Evolutionary conservation across 2,797 vertebrate species (phyloP).

Genomic region (Leptatherina wallacei): DNA sequence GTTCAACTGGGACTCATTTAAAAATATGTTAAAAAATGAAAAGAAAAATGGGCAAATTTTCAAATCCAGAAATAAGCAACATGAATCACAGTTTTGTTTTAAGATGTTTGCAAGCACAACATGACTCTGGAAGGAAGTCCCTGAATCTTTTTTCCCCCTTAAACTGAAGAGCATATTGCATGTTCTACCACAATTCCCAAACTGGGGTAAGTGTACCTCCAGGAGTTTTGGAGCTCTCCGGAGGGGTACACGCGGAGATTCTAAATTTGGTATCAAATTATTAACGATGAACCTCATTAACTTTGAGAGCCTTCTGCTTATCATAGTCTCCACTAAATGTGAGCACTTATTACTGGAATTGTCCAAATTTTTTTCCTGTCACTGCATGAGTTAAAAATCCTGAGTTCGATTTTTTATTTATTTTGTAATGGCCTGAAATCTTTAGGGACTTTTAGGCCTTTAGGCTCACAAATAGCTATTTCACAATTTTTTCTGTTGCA

Average conservation of each 20-base stretch:
- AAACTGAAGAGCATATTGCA: slow-evolving; percentile 47
- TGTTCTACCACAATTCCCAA: slow-evolving; percentile 63
- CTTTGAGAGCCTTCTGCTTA: slow-evolving; percentile 62
- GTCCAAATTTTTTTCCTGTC: slow-evolving; percentile 42
- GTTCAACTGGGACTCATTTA: slow-evolving; percentile 16
- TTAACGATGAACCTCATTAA: slow-evolving; percentile 76
- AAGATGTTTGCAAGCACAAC: slow-evolving; percentile 29
- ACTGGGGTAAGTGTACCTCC: slow-evolving; percentile 75
- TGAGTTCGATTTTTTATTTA: slow-evolving; percentile 8
- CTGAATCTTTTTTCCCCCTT: slow-evolving; percentile 33
- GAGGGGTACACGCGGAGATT: slow-evolving; percentile 52
- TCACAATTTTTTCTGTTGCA: slow-evolving; percentile 3
- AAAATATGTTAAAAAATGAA: not conserved
- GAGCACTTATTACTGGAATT: slow-evolving; percentile 45
- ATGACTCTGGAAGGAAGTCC: slow-evolving; percentile 37
- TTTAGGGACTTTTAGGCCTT: not conserved
- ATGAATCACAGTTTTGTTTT: slow-evolving; percentile 25
- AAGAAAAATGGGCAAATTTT: slow-evolving; percentile 1
- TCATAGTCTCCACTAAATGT: slow-evolving; percentile 53
- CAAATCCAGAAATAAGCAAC: slow-evolving; percentile 15
- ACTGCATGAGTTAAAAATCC: slow-evolving; percentile 23
- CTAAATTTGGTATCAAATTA: slow-evolving; percentile 73
- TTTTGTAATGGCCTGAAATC: slow-evolving; percentile 3
- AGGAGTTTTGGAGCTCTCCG: slow-evolving; percentile 69
- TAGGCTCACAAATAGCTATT: slow-evolving; percentile 1